phyloP scores from a whole-genome alignment of 1,140 invertebrate species.

The Heterodera carotae region DNA sequence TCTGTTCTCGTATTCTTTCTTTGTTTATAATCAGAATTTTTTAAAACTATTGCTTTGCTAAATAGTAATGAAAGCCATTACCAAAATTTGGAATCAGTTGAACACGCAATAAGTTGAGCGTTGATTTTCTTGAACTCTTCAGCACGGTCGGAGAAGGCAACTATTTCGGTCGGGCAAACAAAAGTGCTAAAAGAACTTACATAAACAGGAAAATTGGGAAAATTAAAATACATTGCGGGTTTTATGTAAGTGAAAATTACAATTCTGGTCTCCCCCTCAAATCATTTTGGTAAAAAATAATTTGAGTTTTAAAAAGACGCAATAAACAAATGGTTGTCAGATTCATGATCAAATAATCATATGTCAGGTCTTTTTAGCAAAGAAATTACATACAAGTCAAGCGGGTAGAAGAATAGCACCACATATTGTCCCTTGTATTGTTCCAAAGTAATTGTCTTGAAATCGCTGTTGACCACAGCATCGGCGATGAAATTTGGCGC shows the following conservation, averaged over 20 bases:
- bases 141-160: slow-evolving; percentile 83
- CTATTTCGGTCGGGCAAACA: slow-evolving; percentile 93
- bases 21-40: background rate
- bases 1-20: too few species aligned
- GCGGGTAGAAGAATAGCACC: slow-evolving; percentile 92
- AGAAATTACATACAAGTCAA: slow-evolving; percentile 82
- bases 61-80: background rate
- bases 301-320: background rate
- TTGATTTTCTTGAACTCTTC: slow-evolving; percentile 81
- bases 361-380: too few species aligned
- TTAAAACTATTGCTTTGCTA: background rate
- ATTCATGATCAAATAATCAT: too few species aligned
- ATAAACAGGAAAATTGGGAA: too few species aligned
- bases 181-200: slow-evolving; percentile 75
- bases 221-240: too few species aligned
- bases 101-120: slow-evolving; percentile 23
- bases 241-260: too few species aligned
- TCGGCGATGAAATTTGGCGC: slow-evolving; percentile 84
- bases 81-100: slow-evolving; percentile 35
- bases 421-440: slow-evolving; percentile 94
- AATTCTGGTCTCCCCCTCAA: too few species aligned
- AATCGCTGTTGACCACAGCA: slow-evolving; percentile 87
- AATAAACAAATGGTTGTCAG: background rate
- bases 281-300: too few species aligned
- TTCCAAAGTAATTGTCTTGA: slow-evolving; percentile 82